Conservation (phyloP, 2,113 vertebrate genomes). For the Phyllostomus hastatus region DNA sequence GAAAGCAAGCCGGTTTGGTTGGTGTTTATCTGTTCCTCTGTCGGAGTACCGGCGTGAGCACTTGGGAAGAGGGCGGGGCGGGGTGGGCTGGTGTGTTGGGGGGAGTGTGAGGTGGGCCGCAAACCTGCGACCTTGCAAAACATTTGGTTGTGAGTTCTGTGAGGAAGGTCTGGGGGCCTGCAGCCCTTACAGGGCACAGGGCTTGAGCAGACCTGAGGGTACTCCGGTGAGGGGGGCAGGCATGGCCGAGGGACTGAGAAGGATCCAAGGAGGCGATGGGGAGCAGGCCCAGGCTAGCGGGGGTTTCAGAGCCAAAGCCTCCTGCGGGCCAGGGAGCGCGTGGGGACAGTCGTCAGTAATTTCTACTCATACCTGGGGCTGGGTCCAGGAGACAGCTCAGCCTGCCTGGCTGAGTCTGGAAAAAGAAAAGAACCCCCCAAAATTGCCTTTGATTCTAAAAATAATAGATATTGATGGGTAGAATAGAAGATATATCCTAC, state of each 20-base stretch:
- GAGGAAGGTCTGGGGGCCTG: not conserved
- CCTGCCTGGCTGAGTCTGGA: not conserved
- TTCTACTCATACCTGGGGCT: not conserved
- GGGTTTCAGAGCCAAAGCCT: not conserved
- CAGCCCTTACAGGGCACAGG: accelerated
- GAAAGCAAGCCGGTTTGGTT: not conserved
- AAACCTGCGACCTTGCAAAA: not conserved
- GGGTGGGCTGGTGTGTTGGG: not conserved
- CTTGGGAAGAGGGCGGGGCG: not conserved
- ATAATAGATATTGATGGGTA: not conserved
- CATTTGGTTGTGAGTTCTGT: not conserved
- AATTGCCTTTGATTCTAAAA: not conserved
- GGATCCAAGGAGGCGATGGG: accelerated
- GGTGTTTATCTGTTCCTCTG: not conserved
- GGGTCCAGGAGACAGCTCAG: not conserved
- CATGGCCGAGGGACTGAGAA: accelerated
- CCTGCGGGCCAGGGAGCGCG: not conserved
- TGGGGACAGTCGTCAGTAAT: not conserved
- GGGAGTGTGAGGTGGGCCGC: not conserved
- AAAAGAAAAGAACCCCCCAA: not conserved
- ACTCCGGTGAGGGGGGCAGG: not conserved
- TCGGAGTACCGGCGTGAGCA: too few species aligned
- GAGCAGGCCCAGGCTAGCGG: not conserved
- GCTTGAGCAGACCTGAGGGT: not conserved
- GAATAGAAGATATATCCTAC: not conserved